Evolutionary conservation across 2,888 invertebrate species (phyloP).

Genomic region (Phyllotreta cruciferae): DNA sequence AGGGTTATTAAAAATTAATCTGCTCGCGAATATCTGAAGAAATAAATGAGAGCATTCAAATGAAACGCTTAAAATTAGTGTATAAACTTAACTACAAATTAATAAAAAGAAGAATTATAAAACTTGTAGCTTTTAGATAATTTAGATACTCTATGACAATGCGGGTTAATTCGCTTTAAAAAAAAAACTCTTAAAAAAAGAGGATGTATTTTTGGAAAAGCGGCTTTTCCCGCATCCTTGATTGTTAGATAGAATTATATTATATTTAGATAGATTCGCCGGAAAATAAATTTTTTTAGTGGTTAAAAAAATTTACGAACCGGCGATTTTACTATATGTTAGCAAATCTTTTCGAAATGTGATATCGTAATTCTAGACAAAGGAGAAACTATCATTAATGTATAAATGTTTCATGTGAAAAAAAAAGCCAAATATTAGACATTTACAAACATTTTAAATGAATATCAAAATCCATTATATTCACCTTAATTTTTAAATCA

Average conservation of each 20-base stretch:
- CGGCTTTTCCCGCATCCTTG: background rate
- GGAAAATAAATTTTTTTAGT: background rate
- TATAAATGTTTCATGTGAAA: constrained; percentile 47
- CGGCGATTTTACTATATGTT: constrained; percentile 37
- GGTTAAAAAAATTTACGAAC: constrained; percentile 1
- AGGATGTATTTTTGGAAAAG: constrained; percentile 1
- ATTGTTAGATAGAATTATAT: constrained; percentile 17
- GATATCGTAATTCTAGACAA: constrained; percentile 44
- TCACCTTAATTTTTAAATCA: background rate
- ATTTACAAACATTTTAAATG: background rate
- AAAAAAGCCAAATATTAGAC: constrained; percentile 24
- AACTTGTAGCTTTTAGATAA: background rate
- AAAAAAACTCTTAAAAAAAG: background rate
- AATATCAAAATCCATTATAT: background rate
- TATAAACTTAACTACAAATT: constrained; percentile 7
- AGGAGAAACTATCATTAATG: constrained; percentile 39
- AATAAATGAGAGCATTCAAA: constrained; percentile 2
- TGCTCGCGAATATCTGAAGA: too few relatives aligned
- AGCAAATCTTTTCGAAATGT: constrained; percentile 46
- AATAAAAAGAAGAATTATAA: constrained; percentile 7
- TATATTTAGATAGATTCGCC: constrained; percentile 10
- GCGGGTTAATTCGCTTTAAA: background rate
- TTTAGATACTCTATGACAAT: constrained; percentile 4
- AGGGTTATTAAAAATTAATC: too few relatives aligned
- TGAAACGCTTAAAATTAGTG: constrained; percentile 1